Evolutionary conservation across 2,113 vertebrate genomes (phyloP), one percentile per base, ranked within the genome.

Genomic region (Protomyctophum bolini): DNA sequence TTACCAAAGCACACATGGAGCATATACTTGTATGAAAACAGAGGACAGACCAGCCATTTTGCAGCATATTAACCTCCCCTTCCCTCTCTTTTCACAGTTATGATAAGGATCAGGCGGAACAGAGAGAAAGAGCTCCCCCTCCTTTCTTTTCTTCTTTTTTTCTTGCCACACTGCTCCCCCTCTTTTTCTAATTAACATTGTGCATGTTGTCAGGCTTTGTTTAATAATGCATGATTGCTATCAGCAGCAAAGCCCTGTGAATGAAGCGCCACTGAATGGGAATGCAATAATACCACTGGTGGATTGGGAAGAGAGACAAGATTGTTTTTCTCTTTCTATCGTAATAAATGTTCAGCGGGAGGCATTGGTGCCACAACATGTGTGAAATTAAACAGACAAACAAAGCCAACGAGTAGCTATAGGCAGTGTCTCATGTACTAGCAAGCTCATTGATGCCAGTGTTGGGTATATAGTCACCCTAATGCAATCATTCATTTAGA

Each of bases 141-240:
- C 78, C 72, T 86, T 75, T 76, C 69, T 74, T 51, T 33, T 10
- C 9, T 45, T 33, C 47, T 49, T 11, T 49, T 47, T 48, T 45
- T 9, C 50, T 49, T 14, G 10, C 14, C 80, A 75, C 67, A 71
- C 46, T 82, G 59, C 76, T 47, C 72, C 76, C 71, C 70, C 82
- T 41, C 48, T 60, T 80, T 90, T 85, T 90, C 87, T 87, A 91
- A 92, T 91, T 91, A 92, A 90, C 91, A 88, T 77, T 84, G 89
- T 72, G 87, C 88, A 80, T 91, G 87, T 89, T 89, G 89, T 91
- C 88, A 85, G 90, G 87, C 84, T 90, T 88, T 89, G 88, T 90
- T 91, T 91, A 91, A 89, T 92, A 92, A 91, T 91, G 89, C 89
- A 89, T 76, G 90, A 91, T 91, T 79, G 87, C 89, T 90, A 91